Evolutionary conservation across 2,888 invertebrate species (phyloP).

Genomic region (Drosophila birchii): DNA sequence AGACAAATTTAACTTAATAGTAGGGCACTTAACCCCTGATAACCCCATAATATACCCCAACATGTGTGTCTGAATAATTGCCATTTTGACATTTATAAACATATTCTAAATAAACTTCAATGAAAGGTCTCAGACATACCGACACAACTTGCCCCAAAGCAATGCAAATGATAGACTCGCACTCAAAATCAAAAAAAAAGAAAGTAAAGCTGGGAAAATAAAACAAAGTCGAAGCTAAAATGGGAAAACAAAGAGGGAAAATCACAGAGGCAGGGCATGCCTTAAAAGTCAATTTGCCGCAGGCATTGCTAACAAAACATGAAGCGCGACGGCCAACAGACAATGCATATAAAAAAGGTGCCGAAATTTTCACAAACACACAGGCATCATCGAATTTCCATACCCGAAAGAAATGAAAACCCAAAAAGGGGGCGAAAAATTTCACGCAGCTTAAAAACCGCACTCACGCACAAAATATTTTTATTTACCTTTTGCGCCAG

Average conservation of each 20-base stretch:
- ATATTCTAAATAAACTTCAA: constrained; percentile 75
- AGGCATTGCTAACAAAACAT: constrained; percentile 73
- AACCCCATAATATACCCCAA: neutral
- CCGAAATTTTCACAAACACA: constrained; percentile 66
- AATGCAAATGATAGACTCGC: constrained; percentile 62
- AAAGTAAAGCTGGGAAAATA: constrained; percentile 26
- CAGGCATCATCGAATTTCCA: constrained; percentile 59
- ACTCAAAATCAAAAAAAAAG: neutral
- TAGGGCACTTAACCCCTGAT: constrained; percentile 29
- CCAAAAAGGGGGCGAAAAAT: constrained; percentile 47
- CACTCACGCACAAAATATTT: constrained; percentile 80
- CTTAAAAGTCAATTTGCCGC: constrained; percentile 76
- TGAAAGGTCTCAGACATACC: constrained; percentile 57
- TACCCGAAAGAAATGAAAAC: constrained; percentile 37
- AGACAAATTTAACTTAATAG: constrained; percentile 64
- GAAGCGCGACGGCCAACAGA: constrained; percentile 58
- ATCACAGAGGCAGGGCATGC: constrained; percentile 40
- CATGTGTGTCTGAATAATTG: constrained; percentile 61
- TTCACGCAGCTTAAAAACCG: constrained; percentile 80
- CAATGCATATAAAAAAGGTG: constrained; percentile 72
- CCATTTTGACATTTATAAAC: constrained; percentile 72
- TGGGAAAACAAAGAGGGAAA: constrained; percentile 37
- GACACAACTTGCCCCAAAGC: constrained; percentile 52
- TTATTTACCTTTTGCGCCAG: constrained; percentile 67
- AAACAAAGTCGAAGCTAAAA: constrained; percentile 26